Base-by-base conservation (phyloP, 2,888 invertebrate species). In the Parasteatoda lunata region DNA sequence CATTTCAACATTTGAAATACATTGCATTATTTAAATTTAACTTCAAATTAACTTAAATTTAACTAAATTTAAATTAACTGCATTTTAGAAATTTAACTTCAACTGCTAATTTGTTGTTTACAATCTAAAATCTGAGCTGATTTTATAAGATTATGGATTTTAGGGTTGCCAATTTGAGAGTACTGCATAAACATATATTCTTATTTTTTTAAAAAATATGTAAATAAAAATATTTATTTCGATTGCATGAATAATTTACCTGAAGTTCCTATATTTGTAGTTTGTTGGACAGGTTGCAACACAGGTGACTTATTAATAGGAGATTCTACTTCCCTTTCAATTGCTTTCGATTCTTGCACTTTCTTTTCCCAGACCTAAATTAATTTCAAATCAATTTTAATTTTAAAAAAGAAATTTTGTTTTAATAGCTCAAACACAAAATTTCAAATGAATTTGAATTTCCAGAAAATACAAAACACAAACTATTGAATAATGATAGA, bases 271-370 rank as follows among this genome's bases (percentile, higher is more conserved):
- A 87, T 69, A 11, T 68, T 77, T 48, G 81, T 75, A 47, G 78
- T 30, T 64, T 81, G 84, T 65, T 84, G 89, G 9, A 79, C 81
- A 66, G 84, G 85, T 47, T 82, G 89, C 52, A 76, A 30, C 5
- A 48, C 9, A 59, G 77, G 80, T 9, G 82, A 30, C 69, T 71
- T 88, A 49, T 65, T 69, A 11, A 68, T 52, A 47, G 79, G 59
- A 7, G 90, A 90, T 54, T 91, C 91, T 48, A 91, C 88, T 13
- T 84, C 94, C 71, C 94, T 94, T 91, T 97, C 97, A 90, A 98
- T 95, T 6, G 98, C 98, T 91, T 97, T 97, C 91, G 96, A 97
- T 73, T 96, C 95, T 91, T 95, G 93, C 89, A 98, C 92, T 92
- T 98, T 98, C 11, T 94, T 94, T 91, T 97, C 97, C 98, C 98